Conservation (phyloP, 2,888 invertebrate genomes). For the Scaptomyza polygonia region DNA sequence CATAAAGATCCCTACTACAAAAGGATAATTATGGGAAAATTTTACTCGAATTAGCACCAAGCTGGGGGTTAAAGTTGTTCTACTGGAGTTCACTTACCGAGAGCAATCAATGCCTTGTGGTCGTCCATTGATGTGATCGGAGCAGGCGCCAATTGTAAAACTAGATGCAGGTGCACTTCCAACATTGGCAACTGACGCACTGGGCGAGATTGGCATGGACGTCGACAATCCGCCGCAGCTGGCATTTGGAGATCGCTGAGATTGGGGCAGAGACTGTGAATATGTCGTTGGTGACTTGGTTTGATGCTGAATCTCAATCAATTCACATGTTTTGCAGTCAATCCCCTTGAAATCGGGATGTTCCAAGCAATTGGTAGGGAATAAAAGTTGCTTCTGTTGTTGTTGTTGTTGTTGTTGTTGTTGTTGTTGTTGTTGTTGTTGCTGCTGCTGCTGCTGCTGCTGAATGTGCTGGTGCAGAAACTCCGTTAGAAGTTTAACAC, state of each 20-base stretch:
- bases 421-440: constrained; percentile 73
- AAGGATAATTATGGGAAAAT: too few species aligned
- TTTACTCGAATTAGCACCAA: too few species aligned
- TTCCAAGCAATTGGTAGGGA: constrained; percentile 77
- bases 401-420: constrained; percentile 69
- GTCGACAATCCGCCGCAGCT: constrained; percentile 30
- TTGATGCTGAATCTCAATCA: constrained; percentile 75
- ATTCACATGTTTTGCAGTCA: constrained; percentile 84
- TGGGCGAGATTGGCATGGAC: constrained; percentile 61
- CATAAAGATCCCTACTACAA: too few species aligned
- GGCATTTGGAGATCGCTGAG: constrained; percentile 58
- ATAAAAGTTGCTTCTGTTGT: constrained; percentile 62
- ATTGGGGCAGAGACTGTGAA: constrained; percentile 31
- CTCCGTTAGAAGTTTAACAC: constrained; percentile 82
- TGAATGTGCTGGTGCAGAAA: constrained; percentile 83
- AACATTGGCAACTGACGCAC: constrained; percentile 57
- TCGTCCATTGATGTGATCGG: constrained; percentile 96
- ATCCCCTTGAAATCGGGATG: constrained; percentile 82
- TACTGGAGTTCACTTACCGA: constrained; percentile 75
- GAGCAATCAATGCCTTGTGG: constrained; percentile 97
- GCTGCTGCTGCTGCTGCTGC: constrained; percentile 67
- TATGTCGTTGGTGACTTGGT: constrained; percentile 67
- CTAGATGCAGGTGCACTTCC: constrained; percentile 71
- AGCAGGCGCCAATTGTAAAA: constrained; percentile 95
- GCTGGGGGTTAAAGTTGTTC: too few species aligned